These are phyloP conservation scores for Pseudocheirus occidentalis DNA, from an alignment of 2,797 vertebrate species.

Conservation along the genomic window DNA sequence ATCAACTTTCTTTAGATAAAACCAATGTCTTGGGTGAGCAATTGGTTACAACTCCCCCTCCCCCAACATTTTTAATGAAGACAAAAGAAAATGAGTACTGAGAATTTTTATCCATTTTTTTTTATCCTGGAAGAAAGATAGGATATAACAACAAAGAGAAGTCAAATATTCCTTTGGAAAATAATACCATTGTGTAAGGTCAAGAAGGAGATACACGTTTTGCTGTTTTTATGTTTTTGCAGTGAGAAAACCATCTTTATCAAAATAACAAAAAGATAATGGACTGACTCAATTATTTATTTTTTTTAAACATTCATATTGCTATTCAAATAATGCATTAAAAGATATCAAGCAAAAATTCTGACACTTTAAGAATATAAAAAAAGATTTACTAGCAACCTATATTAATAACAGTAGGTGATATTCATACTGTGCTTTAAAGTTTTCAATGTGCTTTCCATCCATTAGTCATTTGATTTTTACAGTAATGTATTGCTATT, in stretches of 20 bases:
- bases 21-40: background rate
- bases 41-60: background rate
- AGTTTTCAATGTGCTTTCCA: background rate
- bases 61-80: background rate
- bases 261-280: constrained; percentile 17
- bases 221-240: constrained; percentile 5
- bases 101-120: background rate
- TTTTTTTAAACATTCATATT: constrained; percentile 41
- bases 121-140: constrained; percentile 8
- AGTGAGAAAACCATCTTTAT: background rate
- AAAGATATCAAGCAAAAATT: background rate
- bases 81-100: background rate
- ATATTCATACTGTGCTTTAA: background rate
- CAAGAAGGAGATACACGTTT: background rate
- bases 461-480: background rate
- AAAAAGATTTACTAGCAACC: background rate
- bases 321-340: constrained; percentile 22
- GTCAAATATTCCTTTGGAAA: background rate
- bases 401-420: background rate
- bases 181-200: constrained; percentile 2
- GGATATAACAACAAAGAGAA: constrained; percentile 1
- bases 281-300: background rate
- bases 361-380: background rate
- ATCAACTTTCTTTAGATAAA: background rate
- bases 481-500: background rate